Base-by-base conservation (phyloP, 1,140 invertebrate genomes). In the Platyscapa corneri region DNA sequence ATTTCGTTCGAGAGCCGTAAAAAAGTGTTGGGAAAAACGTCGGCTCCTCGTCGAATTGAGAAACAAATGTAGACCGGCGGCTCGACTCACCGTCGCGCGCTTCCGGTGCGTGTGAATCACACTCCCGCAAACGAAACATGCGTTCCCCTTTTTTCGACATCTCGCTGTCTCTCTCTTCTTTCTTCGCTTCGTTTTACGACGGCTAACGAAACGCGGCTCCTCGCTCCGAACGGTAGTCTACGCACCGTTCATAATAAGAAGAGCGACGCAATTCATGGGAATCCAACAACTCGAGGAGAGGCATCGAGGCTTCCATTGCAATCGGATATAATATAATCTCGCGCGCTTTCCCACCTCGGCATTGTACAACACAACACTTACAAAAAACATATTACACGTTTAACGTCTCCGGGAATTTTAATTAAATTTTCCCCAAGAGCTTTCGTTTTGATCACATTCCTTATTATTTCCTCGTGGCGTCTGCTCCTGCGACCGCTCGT, bases 41-140 rank as follows among this genome's bases (percentile, higher is more conserved):
- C 46, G 18, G 53, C 64, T 72, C 42, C 65, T 56, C 34, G 42
- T 67, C 20, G 20, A 70, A 79, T 79, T 70, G 53, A 46, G 83
- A 74, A 85, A 80, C 64, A 60, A 70, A 76, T 46, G 78, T 80
- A 75, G 23, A 75, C 49, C 65, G 42, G 18, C 30, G n/a, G 20
- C 78, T 78, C 39, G 39, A 75, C 72, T 85, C 39, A 49, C 3
- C 34, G 37, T 80, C 34, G 39, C 67, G 53, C 65, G 37, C 64
- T 85, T 80, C 83, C 83, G 77, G 64, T 30, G 77, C 67, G 77
- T 85, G 83, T 85, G 83, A 85, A 65, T n/a, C 39, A n/a, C 46
- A 39, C 75, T 42, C 20, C n/a, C 32, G 5, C 72, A 30, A 74
- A 82, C 67, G 27, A 46, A 74, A 74, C 65, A 37, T 3, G 20